These are phyloP conservation scores for Pissodes strobi DNA, from an alignment of 1,140 invertebrate species.

Conservation along the genomic window DNA sequence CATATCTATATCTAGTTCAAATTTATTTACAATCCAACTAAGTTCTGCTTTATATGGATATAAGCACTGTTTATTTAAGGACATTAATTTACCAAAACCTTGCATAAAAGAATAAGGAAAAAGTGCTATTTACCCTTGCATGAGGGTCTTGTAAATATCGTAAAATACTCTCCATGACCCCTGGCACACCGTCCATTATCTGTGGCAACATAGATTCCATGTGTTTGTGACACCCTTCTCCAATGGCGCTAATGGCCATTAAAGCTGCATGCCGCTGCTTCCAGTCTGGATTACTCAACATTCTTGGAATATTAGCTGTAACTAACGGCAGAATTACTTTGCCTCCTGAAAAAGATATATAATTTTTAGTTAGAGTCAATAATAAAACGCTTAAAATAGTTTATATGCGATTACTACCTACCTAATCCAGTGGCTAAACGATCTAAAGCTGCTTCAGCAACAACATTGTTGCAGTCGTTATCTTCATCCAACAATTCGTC, in stretches of 20 bases:
- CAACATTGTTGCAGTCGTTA: slow-evolving; percentile 87
- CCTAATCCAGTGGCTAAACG: slow-evolving; percentile 93
- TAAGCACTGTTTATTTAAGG: too few species aligned
- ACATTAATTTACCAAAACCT: too few species aligned
- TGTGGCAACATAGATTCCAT: slow-evolving; percentile 93
- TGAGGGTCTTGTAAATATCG: slow-evolving; percentile 65
- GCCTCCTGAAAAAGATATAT: slow-evolving; percentile 59
- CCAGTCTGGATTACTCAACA: slow-evolving; percentile 86
- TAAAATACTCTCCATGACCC: slow-evolving; percentile 69
- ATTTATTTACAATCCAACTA: too few species aligned
- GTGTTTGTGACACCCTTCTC: slow-evolving; percentile 97
- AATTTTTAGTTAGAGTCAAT: not conserved
- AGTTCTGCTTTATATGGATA: too few species aligned
- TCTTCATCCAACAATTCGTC: slow-evolving; percentile 85
- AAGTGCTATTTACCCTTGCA: slow-evolving; percentile 62
- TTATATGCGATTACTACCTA: too few species aligned
- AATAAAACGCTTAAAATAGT: too few species aligned
- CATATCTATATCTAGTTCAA: too few species aligned
- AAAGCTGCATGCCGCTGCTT: slow-evolving; percentile 91
- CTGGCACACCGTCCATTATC: slow-evolving; percentile 88
- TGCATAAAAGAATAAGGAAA: too few species aligned
- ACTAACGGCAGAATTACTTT: slow-evolving; percentile 93
- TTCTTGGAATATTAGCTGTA: slow-evolving; percentile 79
- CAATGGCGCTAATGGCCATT: slow-evolving; percentile 97
- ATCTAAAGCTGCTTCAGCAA: slow-evolving; percentile 96